phyloP scores from a whole-genome alignment of 2,113 vertebrate species.

The Dipodomys ordii region DNA sequence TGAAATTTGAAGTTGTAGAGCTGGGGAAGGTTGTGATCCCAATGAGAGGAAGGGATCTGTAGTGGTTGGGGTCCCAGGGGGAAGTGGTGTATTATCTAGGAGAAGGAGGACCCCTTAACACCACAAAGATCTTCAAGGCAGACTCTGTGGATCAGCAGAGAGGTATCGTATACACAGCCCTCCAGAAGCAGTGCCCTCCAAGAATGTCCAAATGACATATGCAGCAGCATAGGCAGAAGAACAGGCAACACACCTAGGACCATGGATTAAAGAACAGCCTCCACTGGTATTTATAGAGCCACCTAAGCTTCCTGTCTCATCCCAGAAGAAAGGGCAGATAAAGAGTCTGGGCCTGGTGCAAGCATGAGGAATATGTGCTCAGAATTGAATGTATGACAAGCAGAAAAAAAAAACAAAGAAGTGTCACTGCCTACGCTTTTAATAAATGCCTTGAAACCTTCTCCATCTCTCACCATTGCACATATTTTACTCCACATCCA shows the following conservation, averaged over 20 bases:
- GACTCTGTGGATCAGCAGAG: neutral
- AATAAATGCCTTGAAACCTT: neutral
- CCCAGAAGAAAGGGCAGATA: neutral
- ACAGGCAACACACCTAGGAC: neutral
- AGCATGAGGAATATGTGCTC: neutral
- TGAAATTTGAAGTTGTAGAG: neutral
- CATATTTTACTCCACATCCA: conserved; percentile 25
- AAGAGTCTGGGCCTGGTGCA: neutral
- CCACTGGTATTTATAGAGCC: neutral
- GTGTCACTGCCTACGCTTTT: neutral
- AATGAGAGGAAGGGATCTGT: neutral
- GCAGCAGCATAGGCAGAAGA: neutral
- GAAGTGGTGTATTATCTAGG: neutral
- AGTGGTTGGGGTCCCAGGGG: fast-evolving
- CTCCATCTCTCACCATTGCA: neutral
- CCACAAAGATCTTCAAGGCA: neutral
- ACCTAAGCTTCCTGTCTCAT: neutral
- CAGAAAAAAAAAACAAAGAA: neutral
- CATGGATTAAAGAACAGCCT: neutral
- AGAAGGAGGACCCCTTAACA: neutral
- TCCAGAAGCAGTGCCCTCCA: neutral
- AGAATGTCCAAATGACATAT: fast-evolving
- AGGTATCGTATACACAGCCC: neutral
- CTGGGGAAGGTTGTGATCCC: neutral
- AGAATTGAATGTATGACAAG: neutral